Evolutionary conservation across 2,113 vertebrate genomes (phyloP).

Genomic region (Pseudopipra pipra): DNA sequence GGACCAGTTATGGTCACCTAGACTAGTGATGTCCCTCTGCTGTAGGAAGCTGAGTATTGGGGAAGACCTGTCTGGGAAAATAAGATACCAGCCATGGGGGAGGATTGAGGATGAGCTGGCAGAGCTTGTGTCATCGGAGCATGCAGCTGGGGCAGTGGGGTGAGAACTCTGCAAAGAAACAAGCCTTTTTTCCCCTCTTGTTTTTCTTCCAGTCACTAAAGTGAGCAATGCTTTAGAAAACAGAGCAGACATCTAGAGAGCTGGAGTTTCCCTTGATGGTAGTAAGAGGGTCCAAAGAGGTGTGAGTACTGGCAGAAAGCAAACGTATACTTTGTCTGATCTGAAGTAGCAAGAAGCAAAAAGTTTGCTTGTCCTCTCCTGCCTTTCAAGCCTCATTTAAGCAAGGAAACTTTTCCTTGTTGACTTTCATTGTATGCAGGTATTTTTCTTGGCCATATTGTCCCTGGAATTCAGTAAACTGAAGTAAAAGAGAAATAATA

Average conservation of each 20-base stretch:
- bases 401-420: background rate
- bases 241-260: background rate
- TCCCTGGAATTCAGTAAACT: background rate
- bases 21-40: accelerated
- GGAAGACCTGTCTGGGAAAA: background rate
- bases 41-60: background rate
- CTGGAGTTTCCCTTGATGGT: background rate
- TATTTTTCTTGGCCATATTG: background rate
- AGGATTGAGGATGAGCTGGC: background rate
- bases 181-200: accelerated
- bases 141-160: background rate
- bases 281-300: background rate
- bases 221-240: background rate
- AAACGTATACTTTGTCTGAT: background rate
- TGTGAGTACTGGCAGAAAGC: background rate
- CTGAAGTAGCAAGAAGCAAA: background rate
- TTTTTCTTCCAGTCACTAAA: background rate
- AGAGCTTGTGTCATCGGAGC: background rate
- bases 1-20: background rate
- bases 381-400: background rate
- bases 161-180: background rate
- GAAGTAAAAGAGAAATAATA: background rate
- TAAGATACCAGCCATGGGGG: background rate
- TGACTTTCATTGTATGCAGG: background rate
- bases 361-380: background rate